Evolutionary conservation across 2,888 invertebrate genomes (phyloP).

Genomic region (Sthenelais limicola): DNA sequence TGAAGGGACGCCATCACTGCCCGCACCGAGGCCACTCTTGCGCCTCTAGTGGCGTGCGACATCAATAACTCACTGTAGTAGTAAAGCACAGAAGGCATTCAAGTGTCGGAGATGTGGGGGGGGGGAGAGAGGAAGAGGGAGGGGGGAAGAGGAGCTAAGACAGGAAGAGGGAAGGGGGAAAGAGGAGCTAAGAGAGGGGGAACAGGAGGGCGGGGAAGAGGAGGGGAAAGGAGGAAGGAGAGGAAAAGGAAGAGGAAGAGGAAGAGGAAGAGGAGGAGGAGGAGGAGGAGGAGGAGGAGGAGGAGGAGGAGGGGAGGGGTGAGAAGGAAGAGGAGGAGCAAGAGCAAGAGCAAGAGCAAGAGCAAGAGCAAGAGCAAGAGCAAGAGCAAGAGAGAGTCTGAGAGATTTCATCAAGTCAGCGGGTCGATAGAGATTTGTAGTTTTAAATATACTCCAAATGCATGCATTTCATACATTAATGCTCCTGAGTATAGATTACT

Average conservation of each 20-base stretch:
- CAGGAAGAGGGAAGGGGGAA: conserved; percentile 10
- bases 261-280: not conserved
- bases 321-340: conserved; percentile 12
- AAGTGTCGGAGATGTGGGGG: too few species aligned
- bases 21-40: too few species aligned
- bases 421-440: too few species aligned
- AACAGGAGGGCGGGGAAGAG: conserved; percentile 1
- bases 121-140: conserved; percentile 12
- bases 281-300: conserved; percentile 14
- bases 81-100: too few species aligned
- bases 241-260: not conserved
- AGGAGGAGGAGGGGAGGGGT: conserved; percentile 17
- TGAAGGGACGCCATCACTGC: too few species aligned
- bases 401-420: not conserved
- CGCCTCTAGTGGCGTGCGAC: too few species aligned
- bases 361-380: conserved; percentile 1
- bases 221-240: conserved; percentile 9
- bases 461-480: too few species aligned
- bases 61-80: too few species aligned
- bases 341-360: conserved; percentile 9
- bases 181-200: not conserved
- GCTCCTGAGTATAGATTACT: too few species aligned
- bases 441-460: too few species aligned
- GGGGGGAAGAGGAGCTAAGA: not conserved
- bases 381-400: not conserved